Conservation (phyloP, 2,113 vertebrate species). For the Coryphaenoides rupestris region DNA sequence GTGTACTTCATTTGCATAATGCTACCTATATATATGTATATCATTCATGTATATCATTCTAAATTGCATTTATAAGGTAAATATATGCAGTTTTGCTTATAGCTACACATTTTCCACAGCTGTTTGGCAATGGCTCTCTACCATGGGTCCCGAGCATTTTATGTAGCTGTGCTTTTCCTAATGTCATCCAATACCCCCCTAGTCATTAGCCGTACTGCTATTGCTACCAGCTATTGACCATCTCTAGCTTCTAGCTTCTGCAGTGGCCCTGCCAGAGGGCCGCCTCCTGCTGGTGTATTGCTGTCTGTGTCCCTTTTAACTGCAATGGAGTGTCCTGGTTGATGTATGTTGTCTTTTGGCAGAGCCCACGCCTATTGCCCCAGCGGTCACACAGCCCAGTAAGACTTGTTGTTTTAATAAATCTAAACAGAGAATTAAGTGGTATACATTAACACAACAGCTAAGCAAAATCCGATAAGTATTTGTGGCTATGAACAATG, state of each 20-base stretch:
- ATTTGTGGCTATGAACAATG: constrained; percentile 9
- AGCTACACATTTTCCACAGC: no score
- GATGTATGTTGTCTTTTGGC: constrained; percentile 72
- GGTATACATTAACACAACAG: no score
- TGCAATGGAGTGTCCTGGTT: constrained; percentile 52
- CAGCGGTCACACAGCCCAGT: constrained; percentile 66
- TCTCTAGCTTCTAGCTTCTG: constrained; percentile 41
- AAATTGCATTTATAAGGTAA: no score
- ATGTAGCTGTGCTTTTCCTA: no score
- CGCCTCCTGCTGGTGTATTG: constrained; percentile 34
- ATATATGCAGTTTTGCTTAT: no score
- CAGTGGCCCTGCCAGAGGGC: constrained; percentile 26
- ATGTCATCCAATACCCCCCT: no score
- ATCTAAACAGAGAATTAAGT: no score
- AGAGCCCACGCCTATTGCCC: constrained; percentile 61
- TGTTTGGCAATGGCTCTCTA: no score
- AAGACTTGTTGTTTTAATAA: constrained; percentile 50
- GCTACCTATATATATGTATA: no score
- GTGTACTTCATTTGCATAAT: no score
- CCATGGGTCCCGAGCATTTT: no score
- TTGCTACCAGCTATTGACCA: constrained; percentile 44
- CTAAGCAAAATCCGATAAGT: constrained; percentile 14
- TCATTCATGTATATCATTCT: no score
- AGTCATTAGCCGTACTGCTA: constrained; percentile 32
- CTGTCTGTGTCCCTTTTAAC: constrained; percentile 23